Base-by-base conservation (phyloP, 1,140 invertebrate species). In the Tetranychus urticae region DNA sequence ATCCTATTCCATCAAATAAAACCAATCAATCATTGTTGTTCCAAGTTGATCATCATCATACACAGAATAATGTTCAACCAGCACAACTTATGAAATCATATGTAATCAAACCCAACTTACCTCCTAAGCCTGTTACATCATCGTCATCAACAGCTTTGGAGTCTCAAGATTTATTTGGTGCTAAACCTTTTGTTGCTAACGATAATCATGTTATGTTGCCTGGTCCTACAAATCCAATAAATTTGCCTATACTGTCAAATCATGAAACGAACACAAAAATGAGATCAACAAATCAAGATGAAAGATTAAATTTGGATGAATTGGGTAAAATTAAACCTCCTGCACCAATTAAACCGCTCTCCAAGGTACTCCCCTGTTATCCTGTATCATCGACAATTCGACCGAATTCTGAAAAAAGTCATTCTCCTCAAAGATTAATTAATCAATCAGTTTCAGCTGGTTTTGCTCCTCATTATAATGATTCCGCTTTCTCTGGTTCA, bases 121-220 rank as follows among this genome's bases (percentile, higher is more conserved):
- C 47, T 33, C 34, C 8, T 2, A 60, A 54, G 14, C 37, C 59
- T 23, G 10, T 42, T 42, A 10, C 10, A 42, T 42, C 39, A 42
- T 42, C 39, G 39, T 5, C 39, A 42, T 42, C 39, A 42, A 52
- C 13, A 10, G 34, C 14, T 35, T 37, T 60, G 13, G 35, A 50
- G 46, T 33, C n/a, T 48, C 23, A 50, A 60, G 61, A 62, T 58
- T 52, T 62, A 48, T 62, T 62, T 48, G 61, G 61, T 58, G 55
- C 56, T 8, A 48, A 23, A 14, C 61, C 61, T n/a, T 62, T 62
- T 39, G 56, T 14, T n/a, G 23, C 55, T 56, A 14, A 12, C 36
- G 33, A 14, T 56, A 33, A 56, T 39, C 35, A 10, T 8, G 7
- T 48, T 47, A 23, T 1, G 4, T 33, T 39, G 45, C 34, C n/a